phyloP scores from a whole-genome alignment of 2,797 vertebrate species.

The Oreortyx pictus region DNA sequence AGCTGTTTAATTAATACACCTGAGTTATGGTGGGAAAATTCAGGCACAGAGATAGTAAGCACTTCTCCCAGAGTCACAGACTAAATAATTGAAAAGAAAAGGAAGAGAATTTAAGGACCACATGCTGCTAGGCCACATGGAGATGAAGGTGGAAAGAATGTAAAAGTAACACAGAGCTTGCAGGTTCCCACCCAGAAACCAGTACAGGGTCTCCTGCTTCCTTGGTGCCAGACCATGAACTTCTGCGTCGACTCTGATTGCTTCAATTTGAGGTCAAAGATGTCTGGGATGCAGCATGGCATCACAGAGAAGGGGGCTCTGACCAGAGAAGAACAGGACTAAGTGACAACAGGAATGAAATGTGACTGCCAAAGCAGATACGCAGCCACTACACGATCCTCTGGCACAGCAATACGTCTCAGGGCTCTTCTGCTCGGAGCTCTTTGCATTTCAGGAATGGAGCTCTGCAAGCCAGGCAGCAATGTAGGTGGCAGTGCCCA shows the following conservation, averaged over 20 bases:
- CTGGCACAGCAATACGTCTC: not conserved
- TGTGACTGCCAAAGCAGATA: not conserved
- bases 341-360: not conserved
- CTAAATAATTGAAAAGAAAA: not conserved
- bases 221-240: not conserved
- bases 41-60: not conserved
- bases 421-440: not conserved
- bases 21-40: not conserved
- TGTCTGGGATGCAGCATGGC: fast-evolving
- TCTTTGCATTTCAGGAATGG: not conserved
- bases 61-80: not conserved
- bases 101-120: not conserved
- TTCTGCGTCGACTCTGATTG: not conserved
- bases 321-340: not conserved
- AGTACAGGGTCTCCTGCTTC: not conserved
- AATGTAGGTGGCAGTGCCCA: fast-evolving
- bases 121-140: not conserved
- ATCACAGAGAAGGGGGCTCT: not conserved
- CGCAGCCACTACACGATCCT: not conserved
- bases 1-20: slow-evolving; percentile 23
- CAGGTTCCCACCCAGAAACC: not conserved
- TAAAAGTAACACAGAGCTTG: not conserved
- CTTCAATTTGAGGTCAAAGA: not conserved
- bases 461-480: not conserved
- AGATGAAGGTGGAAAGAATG: not conserved